Percentiles rank a stretch among this genome's conserved stretches.
Evolutionary conservation across 2,113 vertebrate genomes (phyloP).

Genomic region (Gnathonemus longibarbis): DNA sequence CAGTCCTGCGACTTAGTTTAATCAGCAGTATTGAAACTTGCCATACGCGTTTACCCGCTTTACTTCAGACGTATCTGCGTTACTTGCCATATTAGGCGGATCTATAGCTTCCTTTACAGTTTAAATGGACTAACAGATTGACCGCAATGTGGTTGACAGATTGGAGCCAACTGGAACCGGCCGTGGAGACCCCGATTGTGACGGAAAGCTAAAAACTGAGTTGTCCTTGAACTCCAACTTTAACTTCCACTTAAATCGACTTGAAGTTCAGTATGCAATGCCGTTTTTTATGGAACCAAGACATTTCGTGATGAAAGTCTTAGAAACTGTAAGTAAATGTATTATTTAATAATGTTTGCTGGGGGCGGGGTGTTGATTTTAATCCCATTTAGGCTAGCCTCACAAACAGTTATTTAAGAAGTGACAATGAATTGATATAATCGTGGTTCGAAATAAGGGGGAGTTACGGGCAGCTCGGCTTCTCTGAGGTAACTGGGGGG

Average conservation of each 20-base stretch:
- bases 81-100: not conserved
- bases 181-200: not conserved
- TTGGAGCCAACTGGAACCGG: not conserved
- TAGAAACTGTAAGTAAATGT: not conserved
- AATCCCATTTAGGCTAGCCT: not conserved
- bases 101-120: not conserved
- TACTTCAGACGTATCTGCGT: too few species aligned
- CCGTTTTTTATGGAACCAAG: not conserved
- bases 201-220: not conserved
- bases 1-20: too few species aligned
- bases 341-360: not conserved
- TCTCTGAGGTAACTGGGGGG: not conserved
- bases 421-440: not conserved
- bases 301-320: not conserved
- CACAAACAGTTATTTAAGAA: not conserved
- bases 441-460: not conserved
- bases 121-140: not conserved
- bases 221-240: not conserved
- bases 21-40: too few species aligned
- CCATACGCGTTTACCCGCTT: too few species aligned
- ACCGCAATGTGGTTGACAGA: not conserved
- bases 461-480: not conserved
- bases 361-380: not conserved
- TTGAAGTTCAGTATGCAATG: not conserved
- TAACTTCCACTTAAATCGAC: not conserved